Conservation (phyloP, 2,888 invertebrate species). For the Creontiades dilutus region DNA sequence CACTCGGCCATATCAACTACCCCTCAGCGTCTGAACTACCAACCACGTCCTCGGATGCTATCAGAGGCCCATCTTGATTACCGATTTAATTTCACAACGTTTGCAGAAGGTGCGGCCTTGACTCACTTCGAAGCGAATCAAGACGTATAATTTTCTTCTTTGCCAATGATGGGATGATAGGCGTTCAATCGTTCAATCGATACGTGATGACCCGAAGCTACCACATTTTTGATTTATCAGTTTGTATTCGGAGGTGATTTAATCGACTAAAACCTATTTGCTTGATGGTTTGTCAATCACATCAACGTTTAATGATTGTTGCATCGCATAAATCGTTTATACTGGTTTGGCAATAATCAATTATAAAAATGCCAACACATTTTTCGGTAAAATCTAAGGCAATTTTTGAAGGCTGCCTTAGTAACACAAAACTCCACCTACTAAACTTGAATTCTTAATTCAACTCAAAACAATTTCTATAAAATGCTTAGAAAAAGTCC, state of each 20-base stretch:
- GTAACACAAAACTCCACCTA: no score
- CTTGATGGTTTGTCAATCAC: neutral
- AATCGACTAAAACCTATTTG: neutral
- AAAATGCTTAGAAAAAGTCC: no score
- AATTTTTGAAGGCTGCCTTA: no score
- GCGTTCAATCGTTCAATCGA: neutral
- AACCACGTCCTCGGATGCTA: neutral
- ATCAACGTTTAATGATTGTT: neutral
- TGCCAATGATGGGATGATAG: constrained; percentile 15
- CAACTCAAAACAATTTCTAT: no score
- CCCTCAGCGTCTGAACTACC: neutral
- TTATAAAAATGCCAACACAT: no score
- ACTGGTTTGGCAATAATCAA: neutral
- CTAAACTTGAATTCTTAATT: no score
- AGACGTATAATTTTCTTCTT: constrained; percentile 16
- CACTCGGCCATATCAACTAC: neutral
- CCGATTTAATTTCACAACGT: constrained; percentile 21
- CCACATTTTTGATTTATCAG: neutral
- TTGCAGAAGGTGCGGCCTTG: constrained; percentile 26
- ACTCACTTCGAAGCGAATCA: constrained; percentile 1
- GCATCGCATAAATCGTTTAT: neutral
- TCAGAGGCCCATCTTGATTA: constrained; percentile 4
- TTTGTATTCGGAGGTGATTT: neutral
- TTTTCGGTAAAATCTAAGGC: no score
- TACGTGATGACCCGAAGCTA: constrained; percentile 21